Evolutionary conservation across 2,113 vertebrate genomes (phyloP).

Genomic region (Micronycteris hirsuta): DNA sequence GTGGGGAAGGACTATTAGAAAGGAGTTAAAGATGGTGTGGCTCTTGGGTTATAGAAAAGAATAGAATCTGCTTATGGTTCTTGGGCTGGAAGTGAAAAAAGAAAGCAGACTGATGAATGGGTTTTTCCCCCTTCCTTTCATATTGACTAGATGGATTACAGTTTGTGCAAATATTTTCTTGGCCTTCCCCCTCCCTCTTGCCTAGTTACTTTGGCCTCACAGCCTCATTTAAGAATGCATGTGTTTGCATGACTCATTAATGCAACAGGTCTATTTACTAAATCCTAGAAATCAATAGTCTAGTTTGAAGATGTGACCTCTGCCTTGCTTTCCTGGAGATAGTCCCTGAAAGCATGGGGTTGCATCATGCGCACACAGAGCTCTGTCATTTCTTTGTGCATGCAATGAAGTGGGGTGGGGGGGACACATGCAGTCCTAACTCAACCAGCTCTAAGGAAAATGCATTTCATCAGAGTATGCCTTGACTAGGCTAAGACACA

Average conservation of each 20-base stretch:
- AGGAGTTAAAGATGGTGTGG: neutral
- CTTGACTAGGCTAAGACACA: neutral
- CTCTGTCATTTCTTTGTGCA: neutral
- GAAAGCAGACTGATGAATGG: neutral
- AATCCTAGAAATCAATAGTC: neutral
- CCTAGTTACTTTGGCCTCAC: neutral
- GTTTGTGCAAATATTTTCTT: neutral
- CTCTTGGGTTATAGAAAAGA: neutral
- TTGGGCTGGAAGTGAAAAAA: neutral
- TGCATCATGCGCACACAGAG: rapidly evolving
- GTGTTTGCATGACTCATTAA: slow-evolving; percentile 25
- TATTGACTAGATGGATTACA: neutral
- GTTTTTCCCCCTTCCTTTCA: neutral
- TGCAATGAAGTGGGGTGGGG: no score
- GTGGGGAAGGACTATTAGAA: neutral
- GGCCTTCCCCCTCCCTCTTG: neutral
- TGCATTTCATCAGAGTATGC: neutral
- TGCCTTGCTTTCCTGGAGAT: neutral
- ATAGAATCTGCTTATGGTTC: neutral
- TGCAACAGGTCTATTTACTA: neutral
- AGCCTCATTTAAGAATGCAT: neutral
- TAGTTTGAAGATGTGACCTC: neutral
- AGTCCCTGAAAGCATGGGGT: neutral
- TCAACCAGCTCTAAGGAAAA: neutral
- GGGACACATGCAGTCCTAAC: neutral